Evolutionary conservation across 2,888 invertebrate genomes (phyloP).

Genomic region (Alloplasta piceator): DNA sequence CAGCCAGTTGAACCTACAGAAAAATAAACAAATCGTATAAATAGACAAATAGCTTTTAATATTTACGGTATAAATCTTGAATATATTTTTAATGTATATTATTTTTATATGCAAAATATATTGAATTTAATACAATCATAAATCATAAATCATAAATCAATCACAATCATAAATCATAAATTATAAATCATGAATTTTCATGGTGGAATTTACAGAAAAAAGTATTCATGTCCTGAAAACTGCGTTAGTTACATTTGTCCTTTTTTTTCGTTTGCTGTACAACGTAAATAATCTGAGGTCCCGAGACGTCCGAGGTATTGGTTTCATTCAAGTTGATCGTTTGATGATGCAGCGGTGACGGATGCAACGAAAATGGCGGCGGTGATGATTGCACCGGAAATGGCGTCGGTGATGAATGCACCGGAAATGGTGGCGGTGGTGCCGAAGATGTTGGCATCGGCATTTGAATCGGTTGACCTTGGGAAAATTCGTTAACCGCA

Average conservation of each 20-base stretch:
- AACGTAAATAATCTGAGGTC: slow-evolving; percentile 34
- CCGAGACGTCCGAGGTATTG: not conserved
- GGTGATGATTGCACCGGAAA: not conserved
- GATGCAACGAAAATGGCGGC: not conserved
- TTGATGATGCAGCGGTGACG: slow-evolving; percentile 9
- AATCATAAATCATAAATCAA: no score
- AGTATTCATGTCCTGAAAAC: not conserved
- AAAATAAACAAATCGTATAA: no score
- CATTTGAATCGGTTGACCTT: not conserved
- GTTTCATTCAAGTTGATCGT: slow-evolving; percentile 20
- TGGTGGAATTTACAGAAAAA: not conserved
- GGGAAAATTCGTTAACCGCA: not conserved
- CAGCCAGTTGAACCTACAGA: no score
- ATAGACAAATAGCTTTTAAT: no score
- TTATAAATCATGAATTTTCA: no score
- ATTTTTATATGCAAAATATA: no score
- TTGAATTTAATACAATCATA: no score
- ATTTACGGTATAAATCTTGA: no score
- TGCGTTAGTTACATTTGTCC: slow-evolving; percentile 11
- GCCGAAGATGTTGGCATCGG: not conserved
- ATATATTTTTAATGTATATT: no score
- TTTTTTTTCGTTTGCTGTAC: not conserved
- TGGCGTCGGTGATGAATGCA: not conserved
- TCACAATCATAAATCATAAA: no score
- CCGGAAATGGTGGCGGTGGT: not conserved